phyloP scores from a whole-genome alignment of 2,113 vertebrate genomes.

The Gymnobelideus leadbeateri region DNA sequence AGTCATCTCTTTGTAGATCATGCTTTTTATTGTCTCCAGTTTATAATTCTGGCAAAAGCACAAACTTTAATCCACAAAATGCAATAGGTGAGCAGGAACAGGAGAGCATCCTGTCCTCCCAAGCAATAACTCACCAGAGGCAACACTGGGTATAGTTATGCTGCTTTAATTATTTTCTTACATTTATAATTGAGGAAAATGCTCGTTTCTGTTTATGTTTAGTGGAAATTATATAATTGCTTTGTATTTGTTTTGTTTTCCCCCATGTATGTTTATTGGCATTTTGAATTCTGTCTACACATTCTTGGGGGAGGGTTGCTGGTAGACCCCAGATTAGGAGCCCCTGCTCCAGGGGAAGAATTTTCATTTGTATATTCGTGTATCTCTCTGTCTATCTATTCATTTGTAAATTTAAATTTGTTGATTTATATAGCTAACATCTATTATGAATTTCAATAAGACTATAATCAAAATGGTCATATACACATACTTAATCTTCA shows the following conservation, averaged over 20 bases:
- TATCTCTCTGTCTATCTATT: no score
- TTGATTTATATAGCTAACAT: neutral
- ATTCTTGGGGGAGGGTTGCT: neutral
- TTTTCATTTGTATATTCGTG: neutral
- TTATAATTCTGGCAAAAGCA: slow-evolving; percentile 37
- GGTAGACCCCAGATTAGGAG: neutral
- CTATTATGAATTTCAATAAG: no score
- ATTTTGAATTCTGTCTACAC: neutral
- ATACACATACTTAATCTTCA: neutral
- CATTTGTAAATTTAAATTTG: neutral
- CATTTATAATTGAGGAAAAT: slow-evolving; percentile 27
- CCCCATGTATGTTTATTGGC: neutral
- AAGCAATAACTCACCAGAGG: slow-evolving; percentile 41
- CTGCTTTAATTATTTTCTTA: neutral
- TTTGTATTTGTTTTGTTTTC: no score
- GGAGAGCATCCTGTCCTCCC: neutral
- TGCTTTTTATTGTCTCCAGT: slow-evolving; percentile 47
- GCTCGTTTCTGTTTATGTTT: neutral
- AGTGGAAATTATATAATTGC: neutral
- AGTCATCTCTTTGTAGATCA: slow-evolving; percentile 47
- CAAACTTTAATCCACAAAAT: slow-evolving; percentile 56
- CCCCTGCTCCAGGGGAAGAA: neutral
- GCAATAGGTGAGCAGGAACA: slow-evolving; percentile 17
- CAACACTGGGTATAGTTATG: neutral
- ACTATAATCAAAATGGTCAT: neutral